These are phyloP conservation scores for Tamias sibiricus DNA, from an alignment of 2,113 vertebrate species.

Conservation along the genomic window DNA sequence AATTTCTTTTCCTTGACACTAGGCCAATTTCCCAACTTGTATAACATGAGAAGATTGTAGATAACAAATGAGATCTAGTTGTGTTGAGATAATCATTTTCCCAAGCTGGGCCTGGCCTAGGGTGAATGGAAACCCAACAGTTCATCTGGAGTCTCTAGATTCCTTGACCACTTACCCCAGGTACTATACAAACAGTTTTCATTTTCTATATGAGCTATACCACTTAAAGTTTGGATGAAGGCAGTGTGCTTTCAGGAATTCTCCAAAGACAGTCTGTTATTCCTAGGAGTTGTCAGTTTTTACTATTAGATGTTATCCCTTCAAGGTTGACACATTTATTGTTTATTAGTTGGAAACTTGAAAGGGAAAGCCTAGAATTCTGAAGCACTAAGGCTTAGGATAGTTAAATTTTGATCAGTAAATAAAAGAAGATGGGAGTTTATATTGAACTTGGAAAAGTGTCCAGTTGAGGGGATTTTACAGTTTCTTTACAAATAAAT, in stretches of 20 bases:
- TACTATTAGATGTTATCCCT: background rate
- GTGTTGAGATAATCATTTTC: background rate
- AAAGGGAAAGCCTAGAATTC: slow-evolving; percentile 19
- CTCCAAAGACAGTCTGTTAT: background rate
- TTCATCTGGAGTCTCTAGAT: background rate
- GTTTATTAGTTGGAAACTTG: background rate
- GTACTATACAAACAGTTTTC: background rate
- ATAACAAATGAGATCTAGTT: background rate
- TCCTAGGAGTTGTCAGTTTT: background rate
- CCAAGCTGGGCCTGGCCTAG: background rate
- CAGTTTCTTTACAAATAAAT: slow-evolving; percentile 57
- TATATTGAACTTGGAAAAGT: background rate
- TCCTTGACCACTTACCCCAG: background rate
- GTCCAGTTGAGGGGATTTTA: slow-evolving; percentile 6
- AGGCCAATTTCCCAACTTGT: background rate
- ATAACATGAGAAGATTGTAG: background rate
- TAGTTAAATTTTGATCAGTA: background rate
- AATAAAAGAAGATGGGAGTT: slow-evolving; percentile 17
- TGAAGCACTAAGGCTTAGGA: background rate
- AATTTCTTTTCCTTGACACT: slow-evolving; percentile 20
- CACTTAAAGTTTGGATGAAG: background rate
- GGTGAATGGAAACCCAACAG: background rate
- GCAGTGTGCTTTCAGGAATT: background rate
- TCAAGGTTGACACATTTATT: slow-evolving; percentile 1
- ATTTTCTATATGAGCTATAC: background rate